These are phyloP conservation scores for Ditylenchus weischeri DNA, from an alignment of 2,888 invertebrate species.

Conservation along the genomic window DNA sequence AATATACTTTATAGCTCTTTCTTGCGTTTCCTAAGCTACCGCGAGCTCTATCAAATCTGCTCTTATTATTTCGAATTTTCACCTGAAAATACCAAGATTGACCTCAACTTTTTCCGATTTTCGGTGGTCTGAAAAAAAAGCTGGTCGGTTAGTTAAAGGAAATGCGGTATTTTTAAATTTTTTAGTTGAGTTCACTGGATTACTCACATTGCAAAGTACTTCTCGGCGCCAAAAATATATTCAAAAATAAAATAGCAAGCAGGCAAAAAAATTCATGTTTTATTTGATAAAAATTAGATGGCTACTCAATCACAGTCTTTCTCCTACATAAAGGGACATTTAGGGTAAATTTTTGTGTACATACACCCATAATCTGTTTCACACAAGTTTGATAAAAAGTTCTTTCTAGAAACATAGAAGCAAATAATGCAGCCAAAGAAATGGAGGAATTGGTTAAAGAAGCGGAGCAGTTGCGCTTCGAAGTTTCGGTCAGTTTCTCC, in stretches of 20 bases:
- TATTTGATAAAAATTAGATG: neutral
- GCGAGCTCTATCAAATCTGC: too few species aligned
- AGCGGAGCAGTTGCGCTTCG: slow-evolving; percentile 3
- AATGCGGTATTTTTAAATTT: too few species aligned
- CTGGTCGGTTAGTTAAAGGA: too few species aligned
- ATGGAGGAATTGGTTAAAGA: slow-evolving; percentile 9
- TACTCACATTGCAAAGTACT: too few species aligned
- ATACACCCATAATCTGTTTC: neutral
- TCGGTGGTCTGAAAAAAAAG: too few species aligned
- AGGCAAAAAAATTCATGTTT: neutral
- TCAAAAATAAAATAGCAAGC: neutral
- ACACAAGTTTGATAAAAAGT: neutral
- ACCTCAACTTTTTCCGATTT: too few species aligned
- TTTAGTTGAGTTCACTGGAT: too few species aligned
- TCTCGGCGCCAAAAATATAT: too few species aligned
- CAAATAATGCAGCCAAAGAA: neutral
- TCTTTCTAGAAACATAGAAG: neutral
- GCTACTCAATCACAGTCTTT: slow-evolving; percentile 6
- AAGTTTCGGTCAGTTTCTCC: neutral
- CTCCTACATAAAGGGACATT: slow-evolving; percentile 2
- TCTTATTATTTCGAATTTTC: too few species aligned
- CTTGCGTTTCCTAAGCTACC: too few species aligned
- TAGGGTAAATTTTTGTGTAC: neutral
- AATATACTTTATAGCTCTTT: too few species aligned
- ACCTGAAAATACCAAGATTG: too few species aligned